phyloP scores from a whole-genome alignment of 2,797 vertebrate genomes.

The Protonibea diacanthus region DNA sequence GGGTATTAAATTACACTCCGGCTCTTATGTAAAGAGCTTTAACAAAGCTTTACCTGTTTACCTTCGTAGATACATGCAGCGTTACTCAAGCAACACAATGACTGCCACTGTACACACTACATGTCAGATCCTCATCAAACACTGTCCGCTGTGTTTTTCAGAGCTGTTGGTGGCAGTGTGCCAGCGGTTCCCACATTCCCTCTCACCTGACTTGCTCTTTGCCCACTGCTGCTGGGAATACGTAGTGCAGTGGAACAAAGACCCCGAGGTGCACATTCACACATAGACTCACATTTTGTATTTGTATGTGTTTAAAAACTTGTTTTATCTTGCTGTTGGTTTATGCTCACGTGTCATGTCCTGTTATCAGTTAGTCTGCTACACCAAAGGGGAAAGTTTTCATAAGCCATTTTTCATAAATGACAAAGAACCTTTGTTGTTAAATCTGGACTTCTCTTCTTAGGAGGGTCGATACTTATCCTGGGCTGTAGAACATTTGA shows the following conservation, averaged over 20 bases:
- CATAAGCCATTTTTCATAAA: too few species aligned
- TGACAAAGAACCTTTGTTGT: neutral
- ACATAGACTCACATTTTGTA: neutral
- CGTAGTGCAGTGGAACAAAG: conserved; percentile 98
- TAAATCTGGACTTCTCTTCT: conserved; percentile 24
- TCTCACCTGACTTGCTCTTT: conserved; percentile 91
- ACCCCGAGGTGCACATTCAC: conserved; percentile 90
- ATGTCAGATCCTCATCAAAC: neutral
- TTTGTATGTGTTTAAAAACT: neutral
- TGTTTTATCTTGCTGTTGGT: neutral
- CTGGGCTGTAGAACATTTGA: conserved; percentile 92
- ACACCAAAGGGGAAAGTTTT: neutral
- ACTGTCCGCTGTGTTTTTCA: conserved; percentile 66
- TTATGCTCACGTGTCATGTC: neutral
- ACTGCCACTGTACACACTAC: neutral
- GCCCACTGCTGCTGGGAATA: conserved; percentile 98
- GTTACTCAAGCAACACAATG: neutral
- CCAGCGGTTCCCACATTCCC: conserved; percentile 93
- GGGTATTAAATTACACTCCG: neutral
- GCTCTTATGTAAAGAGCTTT: neutral
- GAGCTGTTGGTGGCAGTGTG: conserved; percentile 90
- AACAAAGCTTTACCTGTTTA: neutral
- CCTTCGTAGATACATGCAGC: neutral
- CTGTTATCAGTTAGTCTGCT: neutral
- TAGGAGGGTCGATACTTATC: conserved; percentile 90